Conservation (phyloP, 1,140 invertebrate genomes). For the Trinorchestia longiramus region DNA sequence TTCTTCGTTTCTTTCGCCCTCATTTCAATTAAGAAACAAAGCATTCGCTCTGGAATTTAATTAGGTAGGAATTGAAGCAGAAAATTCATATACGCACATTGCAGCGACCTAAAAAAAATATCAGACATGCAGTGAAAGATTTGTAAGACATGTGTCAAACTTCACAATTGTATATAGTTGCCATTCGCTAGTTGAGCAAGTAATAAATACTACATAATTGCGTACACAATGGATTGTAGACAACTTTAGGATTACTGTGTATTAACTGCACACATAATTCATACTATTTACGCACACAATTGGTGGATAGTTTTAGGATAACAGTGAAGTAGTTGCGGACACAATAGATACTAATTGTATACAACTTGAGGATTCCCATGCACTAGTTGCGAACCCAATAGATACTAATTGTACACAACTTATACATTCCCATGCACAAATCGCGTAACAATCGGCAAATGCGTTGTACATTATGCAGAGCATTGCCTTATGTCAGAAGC, state of each 20-base stretch:
- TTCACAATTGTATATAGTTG: background rate
- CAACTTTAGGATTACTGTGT: background rate
- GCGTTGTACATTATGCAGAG: background rate
- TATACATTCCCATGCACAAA: background rate
- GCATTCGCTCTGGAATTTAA: background rate
- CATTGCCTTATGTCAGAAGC: background rate
- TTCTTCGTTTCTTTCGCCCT: background rate
- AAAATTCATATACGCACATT: background rate
- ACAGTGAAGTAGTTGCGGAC: background rate
- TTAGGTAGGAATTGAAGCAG: background rate
- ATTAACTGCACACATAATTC: background rate
- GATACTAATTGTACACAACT: background rate
- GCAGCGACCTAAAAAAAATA: background rate
- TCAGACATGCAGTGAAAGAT: background rate
- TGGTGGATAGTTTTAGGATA: background rate
- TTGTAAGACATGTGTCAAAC: background rate
- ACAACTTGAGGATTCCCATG: background rate
- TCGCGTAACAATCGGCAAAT: background rate
- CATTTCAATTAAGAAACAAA: background rate
- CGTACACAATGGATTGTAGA: too few relatives aligned
- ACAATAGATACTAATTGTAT: background rate
- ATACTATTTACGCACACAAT: background rate
- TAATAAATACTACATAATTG: too few relatives aligned
- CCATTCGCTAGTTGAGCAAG: too few relatives aligned
- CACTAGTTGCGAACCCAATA: background rate